A percentile compares a stretch with the other conserved stretches of the same genome.
Evolutionary conservation across 2,888 invertebrate species (phyloP).

Genomic region (Drosophila neotestacea): DNA sequence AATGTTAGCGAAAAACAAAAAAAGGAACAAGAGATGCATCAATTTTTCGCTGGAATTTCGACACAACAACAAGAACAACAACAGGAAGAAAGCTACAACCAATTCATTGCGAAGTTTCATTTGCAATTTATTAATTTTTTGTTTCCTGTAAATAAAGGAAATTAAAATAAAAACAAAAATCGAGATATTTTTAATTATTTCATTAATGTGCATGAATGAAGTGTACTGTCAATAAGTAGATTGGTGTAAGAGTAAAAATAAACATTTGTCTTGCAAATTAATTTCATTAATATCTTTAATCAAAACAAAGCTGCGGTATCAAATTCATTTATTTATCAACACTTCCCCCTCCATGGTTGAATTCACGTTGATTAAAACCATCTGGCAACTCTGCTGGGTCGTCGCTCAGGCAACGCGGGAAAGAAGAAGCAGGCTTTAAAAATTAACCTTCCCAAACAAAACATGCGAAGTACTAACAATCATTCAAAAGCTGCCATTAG

Average conservation of each 20-base stretch:
- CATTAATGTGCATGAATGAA: no score
- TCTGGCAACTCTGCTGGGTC: constrained; percentile 26
- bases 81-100: constrained; percentile 72
- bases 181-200: not conserved
- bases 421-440: constrained; percentile 59
- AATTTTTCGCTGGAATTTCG: constrained; percentile 60
- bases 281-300: not conserved
- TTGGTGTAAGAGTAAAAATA: not conserved
- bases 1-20: constrained; percentile 50
- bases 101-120: constrained; percentile 72
- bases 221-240: not conserved
- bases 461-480: constrained; percentile 30
- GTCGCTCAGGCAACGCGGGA: constrained; percentile 63
- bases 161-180: constrained; percentile 69
- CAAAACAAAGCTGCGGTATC: not conserved
- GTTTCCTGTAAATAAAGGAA: constrained; percentile 81
- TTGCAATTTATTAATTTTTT: constrained; percentile 72
- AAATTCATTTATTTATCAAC: not conserved
- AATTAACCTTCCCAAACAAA: constrained; percentile 39
- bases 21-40: constrained; percentile 57
- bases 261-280: not conserved
- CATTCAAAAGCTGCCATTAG: constrained; percentile 27
- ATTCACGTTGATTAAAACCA: not conserved
- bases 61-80: constrained; percentile 36
- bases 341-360: not conserved